phyloP scores from a whole-genome alignment of 64 coral and sea anemone genomes.

The Montipora efflorescens region DNA sequence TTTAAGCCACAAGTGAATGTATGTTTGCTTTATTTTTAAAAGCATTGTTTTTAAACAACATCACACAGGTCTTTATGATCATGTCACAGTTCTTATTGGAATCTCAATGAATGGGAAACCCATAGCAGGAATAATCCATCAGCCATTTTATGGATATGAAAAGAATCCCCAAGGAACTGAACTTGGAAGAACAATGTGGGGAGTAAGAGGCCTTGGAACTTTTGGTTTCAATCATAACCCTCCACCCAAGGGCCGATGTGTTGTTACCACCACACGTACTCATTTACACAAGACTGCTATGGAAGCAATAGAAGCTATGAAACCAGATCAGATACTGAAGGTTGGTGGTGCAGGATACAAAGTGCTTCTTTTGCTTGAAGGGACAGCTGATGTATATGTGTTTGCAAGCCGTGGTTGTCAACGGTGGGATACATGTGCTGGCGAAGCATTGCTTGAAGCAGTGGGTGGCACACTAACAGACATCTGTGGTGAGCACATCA shows the following conservation, averaged over 20 bases:
- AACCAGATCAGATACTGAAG: slow-evolving; percentile 81
- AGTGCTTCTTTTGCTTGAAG: slow-evolving; percentile 84
- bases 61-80: slow-evolving; percentile 79
- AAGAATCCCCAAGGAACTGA: slow-evolving; percentile 43
- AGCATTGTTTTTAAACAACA: not conserved
- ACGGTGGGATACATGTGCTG: slow-evolving; percentile 97
- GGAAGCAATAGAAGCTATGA: slow-evolving; percentile 91
- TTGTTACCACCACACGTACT: slow-evolving; percentile 93
- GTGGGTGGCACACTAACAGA: slow-evolving; percentile 88
- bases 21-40: not conserved
- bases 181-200: slow-evolving; percentile 93
- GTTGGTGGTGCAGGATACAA: slow-evolving; percentile 96
- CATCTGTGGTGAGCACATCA: slow-evolving; percentile 78
- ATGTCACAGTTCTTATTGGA: slow-evolving; percentile 95
- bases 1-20: too few species aligned
- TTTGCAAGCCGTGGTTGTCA: slow-evolving; percentile 94
- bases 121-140: slow-evolving; percentile 96
- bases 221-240: slow-evolving; percentile 79
- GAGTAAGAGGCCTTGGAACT: slow-evolving; percentile 81
- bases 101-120: slow-evolving; percentile 86
- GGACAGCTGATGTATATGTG: slow-evolving; percentile 92
- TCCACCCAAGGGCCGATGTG: slow-evolving; percentile 52
- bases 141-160: slow-evolving; percentile 88
- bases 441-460: slow-evolving; percentile 85
- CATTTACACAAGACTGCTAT: slow-evolving; percentile 76